A percentile compares a stretch with the other conserved stretches of the same genome.
These are phyloP conservation scores for Panthera uncia DNA, from an alignment of 2,113 vertebrate genomes.

Conservation along the genomic window DNA sequence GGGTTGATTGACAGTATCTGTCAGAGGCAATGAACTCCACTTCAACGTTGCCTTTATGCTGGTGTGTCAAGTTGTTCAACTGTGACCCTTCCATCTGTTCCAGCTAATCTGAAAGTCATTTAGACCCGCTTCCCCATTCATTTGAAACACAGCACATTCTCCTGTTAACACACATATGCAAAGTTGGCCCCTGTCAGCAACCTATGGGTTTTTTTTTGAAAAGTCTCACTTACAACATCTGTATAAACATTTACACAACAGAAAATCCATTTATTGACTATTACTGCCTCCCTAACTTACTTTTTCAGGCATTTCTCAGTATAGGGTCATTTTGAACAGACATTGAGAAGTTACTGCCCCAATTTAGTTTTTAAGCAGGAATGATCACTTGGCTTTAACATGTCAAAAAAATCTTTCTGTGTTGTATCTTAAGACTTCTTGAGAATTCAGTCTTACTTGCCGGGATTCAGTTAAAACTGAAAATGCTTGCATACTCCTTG, in stretches of 20 bases:
- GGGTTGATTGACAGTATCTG: conserved; percentile 92
- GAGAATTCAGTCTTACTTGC: neutral
- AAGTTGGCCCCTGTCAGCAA: conserved; percentile 87
- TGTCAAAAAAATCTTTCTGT: neutral
- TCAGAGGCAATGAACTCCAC: conserved; percentile 93
- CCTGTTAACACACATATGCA: conserved; percentile 91
- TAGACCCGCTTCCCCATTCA: conserved; percentile 87
- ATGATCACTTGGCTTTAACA: conserved; percentile 27
- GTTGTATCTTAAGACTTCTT: neutral
- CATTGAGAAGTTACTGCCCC: neutral
- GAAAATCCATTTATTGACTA: conserved; percentile 49
- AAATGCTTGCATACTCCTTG: neutral
- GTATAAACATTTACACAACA: conserved; percentile 80
- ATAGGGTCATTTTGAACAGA: neutral
- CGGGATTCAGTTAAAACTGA: neutral
- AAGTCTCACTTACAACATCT: conserved; percentile 85
- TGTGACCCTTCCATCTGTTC: conserved; percentile 97
- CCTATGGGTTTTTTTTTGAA: conserved; percentile 65
- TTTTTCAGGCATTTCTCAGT: conserved; percentile 36
- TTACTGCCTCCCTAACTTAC: conserved; percentile 23
- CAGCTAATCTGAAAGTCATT: conserved; percentile 95
- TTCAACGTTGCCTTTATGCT: conserved; percentile 91
- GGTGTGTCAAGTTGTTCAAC: conserved; percentile 93
- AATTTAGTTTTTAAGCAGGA: conserved; percentile 37
- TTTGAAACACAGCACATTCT: conserved; percentile 85